Evolutionary conservation across 1,140 invertebrate species (phyloP).

Genomic region (Aradophagus sp.): DNA sequence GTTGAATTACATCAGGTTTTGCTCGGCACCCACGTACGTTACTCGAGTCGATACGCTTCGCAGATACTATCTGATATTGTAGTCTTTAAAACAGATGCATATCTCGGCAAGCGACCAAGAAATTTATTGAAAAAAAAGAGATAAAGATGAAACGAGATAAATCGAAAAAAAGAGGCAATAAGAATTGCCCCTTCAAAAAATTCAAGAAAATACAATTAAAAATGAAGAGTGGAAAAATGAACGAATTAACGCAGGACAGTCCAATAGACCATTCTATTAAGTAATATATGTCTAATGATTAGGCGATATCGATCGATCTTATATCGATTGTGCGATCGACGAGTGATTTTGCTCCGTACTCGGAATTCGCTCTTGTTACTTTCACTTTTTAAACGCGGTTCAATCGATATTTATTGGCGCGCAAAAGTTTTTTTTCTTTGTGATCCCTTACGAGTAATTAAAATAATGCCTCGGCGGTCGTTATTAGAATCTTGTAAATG

Average conservation of each 20-base stretch:
- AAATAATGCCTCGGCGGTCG: slow-evolving; percentile 18
- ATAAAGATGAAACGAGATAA: slow-evolving; percentile 3
- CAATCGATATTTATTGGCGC: slow-evolving; percentile 13
- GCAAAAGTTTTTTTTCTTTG: slow-evolving; percentile 2
- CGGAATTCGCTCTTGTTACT: slow-evolving; percentile 12
- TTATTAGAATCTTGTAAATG: slow-evolving; percentile 23
- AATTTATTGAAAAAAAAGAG: slow-evolving; percentile 8
- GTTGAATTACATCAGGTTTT: slow-evolving; percentile 62
- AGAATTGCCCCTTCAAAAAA: background rate
- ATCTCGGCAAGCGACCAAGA: slow-evolving; percentile 28
- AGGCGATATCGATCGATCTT: slow-evolving; percentile 34
- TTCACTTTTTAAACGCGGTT: slow-evolving; percentile 27
- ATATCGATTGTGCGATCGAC: slow-evolving; percentile 8
- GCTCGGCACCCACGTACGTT: slow-evolving; percentile 49
- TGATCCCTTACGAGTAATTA: slow-evolving; percentile 17
- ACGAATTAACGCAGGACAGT: slow-evolving; percentile 40
- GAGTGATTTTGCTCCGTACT: slow-evolving; percentile 3
- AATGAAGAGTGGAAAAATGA: slow-evolving; percentile 1
- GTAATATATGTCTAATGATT: slow-evolving; percentile 30
- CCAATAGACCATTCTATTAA: slow-evolving; percentile 22
- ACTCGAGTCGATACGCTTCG: slow-evolving; percentile 41
- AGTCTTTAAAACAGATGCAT: slow-evolving; percentile 47
- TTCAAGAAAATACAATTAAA: background rate
- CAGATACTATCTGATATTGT: slow-evolving; percentile 49
- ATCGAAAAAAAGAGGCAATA: background rate